Base-by-base conservation (phyloP, 2,888 invertebrate genomes). In the Xanthia icteritia region DNA sequence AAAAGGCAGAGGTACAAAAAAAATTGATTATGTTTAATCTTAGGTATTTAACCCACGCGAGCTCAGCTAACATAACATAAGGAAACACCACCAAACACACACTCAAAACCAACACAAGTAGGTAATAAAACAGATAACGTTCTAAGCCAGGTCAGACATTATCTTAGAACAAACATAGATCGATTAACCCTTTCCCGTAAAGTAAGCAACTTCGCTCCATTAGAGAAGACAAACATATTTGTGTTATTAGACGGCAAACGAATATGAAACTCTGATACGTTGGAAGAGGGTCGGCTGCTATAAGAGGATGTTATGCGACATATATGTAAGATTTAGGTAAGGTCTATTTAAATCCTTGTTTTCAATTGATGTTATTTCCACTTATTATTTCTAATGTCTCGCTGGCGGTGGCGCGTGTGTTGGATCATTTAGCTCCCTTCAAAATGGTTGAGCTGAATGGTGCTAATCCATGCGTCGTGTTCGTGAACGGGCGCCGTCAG, bases 141-240 rank as follows among this genome's bases (percentile, higher is more conserved):
- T 54, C 73, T 70, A 79, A 81, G 67, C 67, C 76, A 73, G 86
- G 82, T 86, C 81, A 74, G 81, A 81, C 75, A 77, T 83, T 80
- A 86, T 85, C 80, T 79, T 36, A 60, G 78, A 80, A 84, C 90
- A 92, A 91, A 92, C 91, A 92, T n/a, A 88, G 91, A 92, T 92
- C 93, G 91, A 92, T 93, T 92, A 92, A 91, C 90, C 91, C 91
- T 83, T 90, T 90, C 84, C 73, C 82, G 76, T 76, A 76, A 77
- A 78, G 86, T 83, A 88, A 82, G 86, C 85, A 88, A 88, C 87
- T 89, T 81, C 65, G 85, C 84, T 83, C 92, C 91, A 92, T 92
- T 92, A 92, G 91, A 85, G 85, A 78, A 72, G 65, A 89, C 87
- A 92, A 92, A 92, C 90, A 92, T 91, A 84, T 83, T 88, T 87